phyloP scores from a whole-genome alignment of 1,140 invertebrate species.

The Drosophila santomea region DNA sequence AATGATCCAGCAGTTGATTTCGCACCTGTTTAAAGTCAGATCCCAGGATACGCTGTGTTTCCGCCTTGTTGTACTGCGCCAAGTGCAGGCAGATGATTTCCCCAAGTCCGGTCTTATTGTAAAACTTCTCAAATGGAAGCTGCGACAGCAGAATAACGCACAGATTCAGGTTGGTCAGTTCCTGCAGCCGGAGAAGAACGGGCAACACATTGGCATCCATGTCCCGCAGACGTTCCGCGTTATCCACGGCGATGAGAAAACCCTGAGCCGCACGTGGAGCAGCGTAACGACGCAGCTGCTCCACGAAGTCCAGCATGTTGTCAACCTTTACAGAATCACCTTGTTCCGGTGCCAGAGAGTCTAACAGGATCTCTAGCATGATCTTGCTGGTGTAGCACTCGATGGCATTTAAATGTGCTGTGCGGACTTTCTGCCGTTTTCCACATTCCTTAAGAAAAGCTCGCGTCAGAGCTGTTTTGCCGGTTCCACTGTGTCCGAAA shows the following conservation, averaged over 20 bases:
- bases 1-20: conserved; percentile 22
- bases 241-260: conserved; percentile 89
- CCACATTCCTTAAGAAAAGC: conserved; percentile 85
- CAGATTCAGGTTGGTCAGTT: conserved; percentile 90
- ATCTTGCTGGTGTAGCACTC: conserved; percentile 92
- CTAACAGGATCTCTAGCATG: conserved; percentile 91
- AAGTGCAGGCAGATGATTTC: conserved; percentile 92
- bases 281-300: conserved; percentile 84
- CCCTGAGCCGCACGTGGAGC: neutral
- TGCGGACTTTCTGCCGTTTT: conserved; percentile 86
- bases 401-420: conserved; percentile 91
- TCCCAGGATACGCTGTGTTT: conserved; percentile 90
- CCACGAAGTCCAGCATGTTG: conserved; percentile 90
- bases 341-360: conserved; percentile 84
- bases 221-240: conserved; percentile 90
- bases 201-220: conserved; percentile 90
- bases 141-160: conserved; percentile 92
- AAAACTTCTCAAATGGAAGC: conserved; percentile 92
- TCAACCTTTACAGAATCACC: conserved; percentile 87
- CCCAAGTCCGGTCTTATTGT: conserved; percentile 88
- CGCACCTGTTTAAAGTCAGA: conserved; percentile 79
- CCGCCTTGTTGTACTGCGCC: conserved; percentile 92
- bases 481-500: conserved; percentile 92
- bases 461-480: conserved; percentile 90
- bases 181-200: conserved; percentile 89